Evolutionary conservation across 2,797 vertebrate genomes (phyloP).

Genomic region (Oreortyx pictus): DNA sequence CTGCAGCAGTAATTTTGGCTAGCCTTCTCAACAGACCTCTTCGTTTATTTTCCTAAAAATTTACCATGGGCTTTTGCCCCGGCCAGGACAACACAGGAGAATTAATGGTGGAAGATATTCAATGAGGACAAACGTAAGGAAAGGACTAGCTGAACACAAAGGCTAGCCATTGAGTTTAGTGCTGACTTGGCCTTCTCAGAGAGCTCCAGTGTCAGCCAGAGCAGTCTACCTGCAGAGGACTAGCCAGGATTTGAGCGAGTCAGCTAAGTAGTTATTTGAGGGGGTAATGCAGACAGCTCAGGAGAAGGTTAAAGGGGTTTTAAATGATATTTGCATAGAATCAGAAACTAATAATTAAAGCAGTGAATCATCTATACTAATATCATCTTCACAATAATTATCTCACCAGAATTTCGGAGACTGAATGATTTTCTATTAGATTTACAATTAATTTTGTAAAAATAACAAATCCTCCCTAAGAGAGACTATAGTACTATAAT

Average conservation of each 20-base stretch:
- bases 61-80: neutral
- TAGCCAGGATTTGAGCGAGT: neutral
- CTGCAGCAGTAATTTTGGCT: neutral
- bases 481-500: constrained; percentile 31
- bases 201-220: neutral
- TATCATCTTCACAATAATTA: constrained; percentile 70
- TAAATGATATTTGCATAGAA: constrained; percentile 55
- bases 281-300: neutral
- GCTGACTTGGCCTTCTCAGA: neutral
- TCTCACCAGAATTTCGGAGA: constrained; percentile 71
- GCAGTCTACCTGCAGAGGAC: neutral
- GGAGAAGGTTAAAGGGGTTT: constrained; percentile 18
- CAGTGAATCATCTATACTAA: constrained; percentile 61
- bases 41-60: neutral
- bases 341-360: constrained; percentile 72
- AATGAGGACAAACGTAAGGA: rapidly evolving
- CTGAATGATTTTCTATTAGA: constrained; percentile 73
- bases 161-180: neutral
- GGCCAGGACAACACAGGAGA: neutral
- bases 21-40: neutral
- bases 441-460: constrained; percentile 74
- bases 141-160: neutral
- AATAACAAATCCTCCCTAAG: constrained; percentile 72
- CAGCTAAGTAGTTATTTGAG: neutral
- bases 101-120: neutral